A percentile compares a stretch with the other conserved stretches of the same genome.
Conservation (phyloP, 2,888 invertebrate species). For the Stenodera caucasica region DNA sequence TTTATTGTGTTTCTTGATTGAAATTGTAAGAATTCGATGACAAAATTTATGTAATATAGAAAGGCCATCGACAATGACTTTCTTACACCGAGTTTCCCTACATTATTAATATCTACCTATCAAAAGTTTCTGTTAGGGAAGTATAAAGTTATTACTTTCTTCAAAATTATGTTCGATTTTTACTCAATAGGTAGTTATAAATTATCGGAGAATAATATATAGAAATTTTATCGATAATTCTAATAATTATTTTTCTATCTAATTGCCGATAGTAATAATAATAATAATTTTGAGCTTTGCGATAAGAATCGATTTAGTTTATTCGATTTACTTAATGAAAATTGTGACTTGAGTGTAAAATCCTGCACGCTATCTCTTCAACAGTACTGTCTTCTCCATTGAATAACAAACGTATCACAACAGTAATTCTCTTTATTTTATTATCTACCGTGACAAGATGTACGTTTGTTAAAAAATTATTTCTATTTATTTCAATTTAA, state of each 20-base stretch:
- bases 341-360: slow-evolving; percentile 3
- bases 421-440: slow-evolving; percentile 29
- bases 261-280: too few relatives aligned
- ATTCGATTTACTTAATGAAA: slow-evolving; percentile 13
- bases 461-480: slow-evolving; percentile 23
- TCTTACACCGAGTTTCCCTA: slow-evolving; percentile 14
- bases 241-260: too few relatives aligned
- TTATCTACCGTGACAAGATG: slow-evolving; percentile 27
- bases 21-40: not conserved
- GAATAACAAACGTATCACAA: slow-evolving; percentile 18
- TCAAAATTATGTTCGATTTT: slow-evolving; percentile 15
- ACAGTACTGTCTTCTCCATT: slow-evolving; percentile 9
- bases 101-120: slow-evolving; percentile 25
- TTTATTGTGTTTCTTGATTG: not conserved
- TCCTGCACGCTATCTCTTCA: not conserved
- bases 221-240: too few relatives aligned
- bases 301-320: not conserved
- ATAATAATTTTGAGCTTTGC: not conserved
- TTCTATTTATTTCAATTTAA: slow-evolving; percentile 23
- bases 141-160: slow-evolving; percentile 22
- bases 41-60: slow-evolving; percentile 23
- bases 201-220: slow-evolving; percentile 5
- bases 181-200: slow-evolving; percentile 18
- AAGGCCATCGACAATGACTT: slow-evolving; percentile 21
- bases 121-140: slow-evolving; percentile 20